These are phyloP conservation scores for Achroia grisella DNA, from an alignment of 1,140 invertebrate genomes.

Conservation along the genomic window DNA sequence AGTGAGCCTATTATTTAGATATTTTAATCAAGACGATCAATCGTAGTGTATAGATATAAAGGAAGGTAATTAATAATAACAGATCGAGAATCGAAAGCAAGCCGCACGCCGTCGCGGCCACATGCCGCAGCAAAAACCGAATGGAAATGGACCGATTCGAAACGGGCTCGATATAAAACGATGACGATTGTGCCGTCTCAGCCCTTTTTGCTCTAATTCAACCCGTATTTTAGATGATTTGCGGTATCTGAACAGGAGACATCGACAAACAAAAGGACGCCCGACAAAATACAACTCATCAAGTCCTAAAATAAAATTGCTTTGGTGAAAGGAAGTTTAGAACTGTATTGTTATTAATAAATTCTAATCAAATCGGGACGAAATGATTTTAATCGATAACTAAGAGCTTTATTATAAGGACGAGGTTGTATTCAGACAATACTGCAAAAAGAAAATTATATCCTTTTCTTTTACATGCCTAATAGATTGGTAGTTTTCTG, in stretches of 20 bases:
- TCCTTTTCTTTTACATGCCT: too few relatives aligned
- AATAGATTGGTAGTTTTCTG: too few relatives aligned
- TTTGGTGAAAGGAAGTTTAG: background rate
- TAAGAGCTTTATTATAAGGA: too few relatives aligned
- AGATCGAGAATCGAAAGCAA: constrained; percentile 32
- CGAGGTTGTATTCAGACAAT: too few relatives aligned
- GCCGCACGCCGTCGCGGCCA: constrained; percentile 32
- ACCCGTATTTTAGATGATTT: constrained; percentile 36
- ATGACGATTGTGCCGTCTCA: constrained; percentile 46
- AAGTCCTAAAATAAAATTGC: constrained; percentile 22
- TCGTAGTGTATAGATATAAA: constrained; percentile 57
- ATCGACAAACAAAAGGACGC: constrained; percentile 21
- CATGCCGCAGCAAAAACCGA: constrained; percentile 65
- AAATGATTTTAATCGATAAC: background rate
- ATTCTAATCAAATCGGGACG: constrained; percentile 2
- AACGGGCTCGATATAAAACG: constrained; percentile 55
- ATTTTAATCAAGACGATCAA: constrained; percentile 68
- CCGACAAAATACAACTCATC: constrained; percentile 23
- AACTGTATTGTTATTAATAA: constrained; percentile 1
- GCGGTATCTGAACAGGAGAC: constrained; percentile 13
- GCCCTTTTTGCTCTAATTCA: constrained; percentile 48
- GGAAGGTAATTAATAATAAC: constrained; percentile 70
- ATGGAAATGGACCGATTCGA: constrained; percentile 63
- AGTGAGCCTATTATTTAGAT: constrained; percentile 62
- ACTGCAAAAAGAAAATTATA: too few relatives aligned